A percentile compares a stretch with the other conserved stretches of the same genome.
These are phyloP conservation scores for Sipha flava DNA, from an alignment of 1,140 invertebrate species.

Conservation along the genomic window DNA sequence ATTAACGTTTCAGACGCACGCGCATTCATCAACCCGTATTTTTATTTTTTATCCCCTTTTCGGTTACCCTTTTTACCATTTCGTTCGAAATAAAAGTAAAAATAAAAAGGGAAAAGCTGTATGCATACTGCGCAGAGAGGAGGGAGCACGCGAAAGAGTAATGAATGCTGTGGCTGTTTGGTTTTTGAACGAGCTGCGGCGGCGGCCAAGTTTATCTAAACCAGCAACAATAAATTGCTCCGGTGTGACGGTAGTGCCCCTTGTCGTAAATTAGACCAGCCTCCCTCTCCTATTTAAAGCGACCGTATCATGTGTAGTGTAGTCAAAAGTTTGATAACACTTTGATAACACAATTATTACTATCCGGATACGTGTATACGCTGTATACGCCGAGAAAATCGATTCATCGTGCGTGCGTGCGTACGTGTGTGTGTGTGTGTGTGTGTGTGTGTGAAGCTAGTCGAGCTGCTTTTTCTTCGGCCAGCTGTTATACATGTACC, in stretches of 20 bases:
- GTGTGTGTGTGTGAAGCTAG: too few relatives aligned
- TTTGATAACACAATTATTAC: constrained; percentile 2
- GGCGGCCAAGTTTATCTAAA: neutral
- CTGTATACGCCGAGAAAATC: neutral
- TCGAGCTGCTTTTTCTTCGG: too few relatives aligned
- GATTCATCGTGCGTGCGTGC: too few relatives aligned
- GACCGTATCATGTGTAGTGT: neutral
- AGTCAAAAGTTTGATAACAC: neutral
- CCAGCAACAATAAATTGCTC: neutral
- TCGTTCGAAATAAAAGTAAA: too few relatives aligned
- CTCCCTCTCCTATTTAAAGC: neutral
- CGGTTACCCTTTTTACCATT: neutral
- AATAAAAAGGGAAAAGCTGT: too few relatives aligned
- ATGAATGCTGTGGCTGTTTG: constrained; percentile 2
- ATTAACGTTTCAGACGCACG: neutral
- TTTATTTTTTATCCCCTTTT: neutral
- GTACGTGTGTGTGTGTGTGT: too few relatives aligned
- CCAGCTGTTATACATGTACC: too few relatives aligned
- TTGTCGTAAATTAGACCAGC: neutral
- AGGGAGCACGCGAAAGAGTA: neutral
- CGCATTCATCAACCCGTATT: neutral
- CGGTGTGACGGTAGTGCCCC: neutral
- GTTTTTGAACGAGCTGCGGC: neutral
- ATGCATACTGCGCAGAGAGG: neutral
- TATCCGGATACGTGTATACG: neutral